Conservation (phyloP, 2,888 invertebrate species). For the Archaeoteleia sp. region DNA sequence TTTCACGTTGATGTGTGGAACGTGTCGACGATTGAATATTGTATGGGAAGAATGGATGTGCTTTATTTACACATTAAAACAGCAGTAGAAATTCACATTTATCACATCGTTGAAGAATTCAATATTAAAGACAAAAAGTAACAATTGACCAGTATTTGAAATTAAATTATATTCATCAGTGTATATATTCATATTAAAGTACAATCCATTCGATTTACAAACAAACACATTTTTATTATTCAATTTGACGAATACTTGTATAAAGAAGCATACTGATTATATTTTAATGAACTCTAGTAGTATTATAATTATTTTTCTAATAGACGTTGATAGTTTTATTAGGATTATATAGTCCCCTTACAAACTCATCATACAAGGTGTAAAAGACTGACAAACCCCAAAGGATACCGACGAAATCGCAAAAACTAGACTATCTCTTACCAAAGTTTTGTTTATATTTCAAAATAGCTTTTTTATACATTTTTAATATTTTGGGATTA, state of each 20-base stretch:
- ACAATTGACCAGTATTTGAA: neutral
- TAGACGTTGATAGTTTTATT: no score
- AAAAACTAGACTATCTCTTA: neutral
- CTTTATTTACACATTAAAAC: conserved; percentile 41
- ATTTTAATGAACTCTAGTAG: no score
- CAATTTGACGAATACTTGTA: no score
- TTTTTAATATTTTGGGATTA: conserved; percentile 72
- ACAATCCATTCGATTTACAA: no score
- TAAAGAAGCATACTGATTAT: no score
- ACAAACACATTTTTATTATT: no score
- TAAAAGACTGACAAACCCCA: conserved; percentile 6
- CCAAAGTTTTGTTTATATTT: conserved; percentile 68
- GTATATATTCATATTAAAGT: no score
- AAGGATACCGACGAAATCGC: conserved; percentile 8
- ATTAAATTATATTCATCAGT: neutral
- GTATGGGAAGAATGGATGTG: conserved; percentile 36
- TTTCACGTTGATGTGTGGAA: conserved; percentile 50
- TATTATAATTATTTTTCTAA: neutral
- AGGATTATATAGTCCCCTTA: no score
- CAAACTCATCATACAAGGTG: neutral
- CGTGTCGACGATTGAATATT: conserved; percentile 45
- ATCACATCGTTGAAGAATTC: neutral
- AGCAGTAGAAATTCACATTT: conserved; percentile 15
- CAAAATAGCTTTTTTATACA: conserved; percentile 71
- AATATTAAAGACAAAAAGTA: conserved; percentile 1